phyloP scores from a whole-genome alignment of 2,113 vertebrate species.

The Aphyosemion australe region DNA sequence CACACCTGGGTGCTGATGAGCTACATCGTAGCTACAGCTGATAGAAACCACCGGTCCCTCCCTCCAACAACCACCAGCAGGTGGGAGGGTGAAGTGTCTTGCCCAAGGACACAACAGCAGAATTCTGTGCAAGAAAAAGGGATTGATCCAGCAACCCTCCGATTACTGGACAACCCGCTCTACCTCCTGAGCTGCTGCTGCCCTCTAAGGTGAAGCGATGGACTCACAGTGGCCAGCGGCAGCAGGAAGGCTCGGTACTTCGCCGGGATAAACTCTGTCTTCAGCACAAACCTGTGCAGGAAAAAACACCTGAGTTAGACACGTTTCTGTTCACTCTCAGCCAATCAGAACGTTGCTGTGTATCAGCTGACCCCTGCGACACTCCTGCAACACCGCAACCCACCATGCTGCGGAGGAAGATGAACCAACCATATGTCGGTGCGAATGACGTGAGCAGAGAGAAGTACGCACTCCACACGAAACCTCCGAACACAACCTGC shows the following conservation, averaged over 20 bases:
- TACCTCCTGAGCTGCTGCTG: no score
- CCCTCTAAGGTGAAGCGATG: neutral
- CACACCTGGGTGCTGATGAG: no score
- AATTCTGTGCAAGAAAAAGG: no score
- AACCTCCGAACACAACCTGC: slow-evolving; percentile 88
- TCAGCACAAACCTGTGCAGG: slow-evolving; percentile 86
- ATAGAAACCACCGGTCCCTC: no score
- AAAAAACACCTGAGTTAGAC: neutral
- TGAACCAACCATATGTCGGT: slow-evolving; percentile 91
- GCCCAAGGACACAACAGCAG: no score
- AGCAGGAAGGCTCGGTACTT: slow-evolving; percentile 87
- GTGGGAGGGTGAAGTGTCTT: no score
- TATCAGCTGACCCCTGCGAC: slow-evolving; percentile 85
- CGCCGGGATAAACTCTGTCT: slow-evolving; percentile 93
- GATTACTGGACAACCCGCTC: no score
- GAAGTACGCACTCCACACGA: slow-evolving; percentile 92
- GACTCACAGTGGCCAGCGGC: slow-evolving; percentile 89
- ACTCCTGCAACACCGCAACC: slow-evolving; percentile 91
- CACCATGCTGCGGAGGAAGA: slow-evolving; percentile 92
- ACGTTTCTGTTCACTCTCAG: neutral
- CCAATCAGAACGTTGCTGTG: neutral
- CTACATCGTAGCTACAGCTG: no score
- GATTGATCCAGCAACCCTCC: no score
- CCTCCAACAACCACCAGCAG: no score
- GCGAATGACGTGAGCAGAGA: slow-evolving; percentile 93